Evolutionary conservation across 2,113 vertebrate species (phyloP).

Genomic region (Leuciscus idus): DNA sequence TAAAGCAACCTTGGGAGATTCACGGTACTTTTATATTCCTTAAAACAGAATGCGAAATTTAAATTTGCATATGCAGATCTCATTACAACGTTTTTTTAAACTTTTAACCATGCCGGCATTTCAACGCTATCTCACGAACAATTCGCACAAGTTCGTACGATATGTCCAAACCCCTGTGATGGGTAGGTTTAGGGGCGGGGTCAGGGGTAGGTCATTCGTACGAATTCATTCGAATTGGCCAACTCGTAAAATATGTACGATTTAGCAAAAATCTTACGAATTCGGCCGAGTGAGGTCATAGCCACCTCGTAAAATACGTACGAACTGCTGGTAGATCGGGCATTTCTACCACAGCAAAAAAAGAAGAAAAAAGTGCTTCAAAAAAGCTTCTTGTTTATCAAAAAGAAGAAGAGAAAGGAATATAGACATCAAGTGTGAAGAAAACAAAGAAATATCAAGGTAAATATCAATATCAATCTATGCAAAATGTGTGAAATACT

Average conservation of each 20-base stretch:
- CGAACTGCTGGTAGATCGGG: too few species aligned
- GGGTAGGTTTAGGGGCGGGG: too few species aligned
- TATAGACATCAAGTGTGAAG: background rate
- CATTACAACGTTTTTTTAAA: background rate
- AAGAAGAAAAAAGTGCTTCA: background rate
- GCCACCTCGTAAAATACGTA: too few species aligned
- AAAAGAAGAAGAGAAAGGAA: background rate
- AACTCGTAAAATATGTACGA: too few species aligned
- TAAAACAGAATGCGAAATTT: background rate
- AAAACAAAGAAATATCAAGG: background rate
- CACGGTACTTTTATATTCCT: background rate
- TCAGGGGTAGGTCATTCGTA: too few species aligned
- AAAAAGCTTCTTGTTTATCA: background rate
- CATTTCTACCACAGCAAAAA: background rate
- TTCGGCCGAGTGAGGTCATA: too few species aligned
- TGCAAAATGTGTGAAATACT: background rate
- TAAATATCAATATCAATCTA: background rate
- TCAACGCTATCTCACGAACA: background rate
- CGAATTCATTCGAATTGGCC: too few species aligned
- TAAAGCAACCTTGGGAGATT: background rate
- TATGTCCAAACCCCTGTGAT: too few species aligned
- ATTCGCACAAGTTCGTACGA: too few species aligned
- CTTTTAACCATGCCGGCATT: background rate
- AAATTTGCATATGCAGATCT: background rate
- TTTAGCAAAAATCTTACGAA: too few species aligned